Conservation (phyloP, 2,113 vertebrate species). For the Prinia subflava region DNA sequence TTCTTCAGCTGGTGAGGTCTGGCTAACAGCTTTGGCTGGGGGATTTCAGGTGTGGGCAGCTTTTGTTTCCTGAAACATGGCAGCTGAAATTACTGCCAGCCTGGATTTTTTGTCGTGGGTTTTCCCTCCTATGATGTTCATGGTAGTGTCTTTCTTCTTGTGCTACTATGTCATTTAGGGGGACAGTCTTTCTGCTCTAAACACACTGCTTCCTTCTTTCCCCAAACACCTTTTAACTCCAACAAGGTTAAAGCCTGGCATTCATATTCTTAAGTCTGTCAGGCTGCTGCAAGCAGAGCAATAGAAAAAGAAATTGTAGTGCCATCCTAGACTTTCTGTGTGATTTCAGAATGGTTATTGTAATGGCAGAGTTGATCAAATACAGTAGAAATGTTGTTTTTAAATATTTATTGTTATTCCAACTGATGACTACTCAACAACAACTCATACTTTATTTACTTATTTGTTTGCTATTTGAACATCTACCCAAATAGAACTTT, state of each 20-base stretch:
- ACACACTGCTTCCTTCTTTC: neutral
- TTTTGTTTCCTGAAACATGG: neutral
- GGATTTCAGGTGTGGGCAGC: neutral
- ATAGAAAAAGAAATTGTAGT: neutral
- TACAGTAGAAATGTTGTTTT: neutral
- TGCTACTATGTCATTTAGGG: neutral
- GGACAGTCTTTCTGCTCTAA: neutral
- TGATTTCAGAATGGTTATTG: neutral
- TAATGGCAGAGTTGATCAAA: neutral
- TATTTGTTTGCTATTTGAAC: neutral
- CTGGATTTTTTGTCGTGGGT: accelerated
- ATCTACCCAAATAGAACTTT: neutral
- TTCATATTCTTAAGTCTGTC: neutral
- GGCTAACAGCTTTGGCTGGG: neutral
- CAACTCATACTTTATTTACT: neutral
- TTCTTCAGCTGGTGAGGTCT: neutral
- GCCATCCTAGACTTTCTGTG: neutral
- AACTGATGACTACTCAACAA: neutral
- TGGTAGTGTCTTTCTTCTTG: neutral
- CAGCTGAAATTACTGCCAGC: neutral
- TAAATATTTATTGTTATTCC: neutral
- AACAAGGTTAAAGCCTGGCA: neutral
- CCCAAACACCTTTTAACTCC: neutral
- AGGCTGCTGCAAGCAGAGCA: neutral
- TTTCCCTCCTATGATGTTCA: neutral